Conservation (phyloP, 2,113 vertebrate species). For the Hypomesus transpacificus region DNA sequence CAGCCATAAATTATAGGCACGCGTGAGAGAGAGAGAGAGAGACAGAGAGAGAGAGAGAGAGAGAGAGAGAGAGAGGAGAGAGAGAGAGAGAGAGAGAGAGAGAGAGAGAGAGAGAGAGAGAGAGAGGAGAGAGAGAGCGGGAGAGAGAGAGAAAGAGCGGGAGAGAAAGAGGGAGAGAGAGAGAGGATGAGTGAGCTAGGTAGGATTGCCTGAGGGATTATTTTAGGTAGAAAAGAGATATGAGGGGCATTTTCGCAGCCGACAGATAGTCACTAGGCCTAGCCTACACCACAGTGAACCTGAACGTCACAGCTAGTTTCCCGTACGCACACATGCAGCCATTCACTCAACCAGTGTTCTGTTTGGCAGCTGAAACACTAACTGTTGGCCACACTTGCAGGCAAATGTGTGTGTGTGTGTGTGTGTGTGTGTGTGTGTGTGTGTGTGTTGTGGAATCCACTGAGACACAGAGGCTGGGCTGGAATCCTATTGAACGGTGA, state of each 20-base stretch:
- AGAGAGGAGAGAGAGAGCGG: slow-evolving; percentile 8
- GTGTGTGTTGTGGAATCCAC: slow-evolving; percentile 7
- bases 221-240: slow-evolving; percentile 48
- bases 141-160: slow-evolving; percentile 9
- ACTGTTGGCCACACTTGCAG: slow-evolving; percentile 24
- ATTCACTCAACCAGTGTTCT: slow-evolving; percentile 3
- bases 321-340: background rate
- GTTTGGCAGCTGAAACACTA: slow-evolving; percentile 19
- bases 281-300: background rate
- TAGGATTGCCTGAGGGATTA: slow-evolving; percentile 38
- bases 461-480: background rate
- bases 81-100: slow-evolving; percentile 19
- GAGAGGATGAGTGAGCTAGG: slow-evolving; percentile 18
- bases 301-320: slow-evolving; percentile 15
- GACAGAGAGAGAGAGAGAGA: slow-evolving; percentile 21
- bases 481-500: slow-evolving; percentile 32
- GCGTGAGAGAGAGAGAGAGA: slow-evolving; percentile 14
- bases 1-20: slow-evolving; percentile 87
- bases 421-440: slow-evolving; percentile 6
- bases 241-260: slow-evolving; percentile 39
- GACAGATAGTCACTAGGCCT: slow-evolving; percentile 26
- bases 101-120: slow-evolving; percentile 23
- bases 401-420: slow-evolving; percentile 11
- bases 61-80: slow-evolving; percentile 17
- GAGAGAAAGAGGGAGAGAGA: slow-evolving; percentile 10